phyloP scores from a whole-genome alignment of 2,113 vertebrate species.

The Cavia aperea region DNA sequence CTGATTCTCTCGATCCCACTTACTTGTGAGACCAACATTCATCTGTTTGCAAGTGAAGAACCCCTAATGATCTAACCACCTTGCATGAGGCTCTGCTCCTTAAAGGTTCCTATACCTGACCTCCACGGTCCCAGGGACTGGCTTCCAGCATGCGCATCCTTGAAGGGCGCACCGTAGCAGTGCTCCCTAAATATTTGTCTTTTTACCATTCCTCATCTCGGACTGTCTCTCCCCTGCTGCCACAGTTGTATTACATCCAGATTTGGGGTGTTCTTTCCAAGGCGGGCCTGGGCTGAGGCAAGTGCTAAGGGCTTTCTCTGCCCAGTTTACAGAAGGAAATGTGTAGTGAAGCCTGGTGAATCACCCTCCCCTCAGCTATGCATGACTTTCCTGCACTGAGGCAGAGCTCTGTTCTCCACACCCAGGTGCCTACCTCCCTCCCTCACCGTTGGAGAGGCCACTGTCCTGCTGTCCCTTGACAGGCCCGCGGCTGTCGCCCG shows the following conservation, averaged over 20 bases:
- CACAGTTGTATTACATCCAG: neutral
- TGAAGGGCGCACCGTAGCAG: neutral
- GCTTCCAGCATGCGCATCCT: neutral
- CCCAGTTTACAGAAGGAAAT: neutral
- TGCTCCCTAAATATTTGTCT: neutral
- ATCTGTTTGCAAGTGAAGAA: no score
- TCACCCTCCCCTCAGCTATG: no score
- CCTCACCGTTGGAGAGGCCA: neutral
- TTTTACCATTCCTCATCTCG: accelerated
- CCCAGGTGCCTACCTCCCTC: neutral
- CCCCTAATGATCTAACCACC: no score
- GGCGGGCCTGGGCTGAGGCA: no score
- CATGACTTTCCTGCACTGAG: neutral
- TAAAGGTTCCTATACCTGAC: neutral
- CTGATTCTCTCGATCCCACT: no score
- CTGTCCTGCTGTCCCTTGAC: neutral
- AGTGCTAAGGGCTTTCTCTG: neutral
- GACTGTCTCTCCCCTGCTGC: accelerated
- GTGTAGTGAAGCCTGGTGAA: neutral
- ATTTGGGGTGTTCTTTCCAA: neutral
- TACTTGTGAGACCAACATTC: no score
- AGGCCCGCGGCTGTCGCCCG: neutral
- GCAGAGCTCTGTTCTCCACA: neutral
- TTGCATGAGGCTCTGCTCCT: neutral
- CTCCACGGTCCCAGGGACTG: neutral